These are phyloP conservation scores for Gouania willdenowi DNA, from an alignment of 2,797 vertebrate species.

Conservation along the genomic window DNA sequence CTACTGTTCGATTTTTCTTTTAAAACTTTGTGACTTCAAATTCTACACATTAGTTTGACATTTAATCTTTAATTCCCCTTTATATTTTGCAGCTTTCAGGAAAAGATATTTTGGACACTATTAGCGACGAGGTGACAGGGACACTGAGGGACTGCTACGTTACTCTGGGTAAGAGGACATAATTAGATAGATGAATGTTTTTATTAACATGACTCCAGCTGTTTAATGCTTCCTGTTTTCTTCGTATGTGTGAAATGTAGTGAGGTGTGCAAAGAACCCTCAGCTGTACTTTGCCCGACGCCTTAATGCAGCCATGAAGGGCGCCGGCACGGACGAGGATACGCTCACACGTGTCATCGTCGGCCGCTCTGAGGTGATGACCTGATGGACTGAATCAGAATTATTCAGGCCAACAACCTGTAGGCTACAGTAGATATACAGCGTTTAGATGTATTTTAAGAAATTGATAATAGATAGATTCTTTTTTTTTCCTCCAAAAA, in stretches of 20 bases:
- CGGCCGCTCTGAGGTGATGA: slow-evolving; percentile 76
- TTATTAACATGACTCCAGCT: neutral
- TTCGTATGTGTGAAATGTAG: slow-evolving; percentile 44
- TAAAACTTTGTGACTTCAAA: no score
- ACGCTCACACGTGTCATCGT: slow-evolving; percentile 75
- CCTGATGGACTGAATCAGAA: no score
- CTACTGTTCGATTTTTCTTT: no score
- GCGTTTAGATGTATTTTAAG: no score
- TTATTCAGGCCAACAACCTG: no score
- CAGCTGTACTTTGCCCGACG: slow-evolving; percentile 79
- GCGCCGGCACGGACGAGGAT: slow-evolving; percentile 76
- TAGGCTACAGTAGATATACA: no score
- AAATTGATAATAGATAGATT: no score
- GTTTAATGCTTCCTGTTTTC: no score
- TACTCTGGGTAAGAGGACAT: slow-evolving; percentile 61
- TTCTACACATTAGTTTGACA: no score
- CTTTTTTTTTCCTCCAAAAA: no score
- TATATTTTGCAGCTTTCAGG: slow-evolving; percentile 68
- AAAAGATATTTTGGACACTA: slow-evolving; percentile 76
- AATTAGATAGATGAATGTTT: neutral
- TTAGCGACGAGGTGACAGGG: slow-evolving; percentile 72
- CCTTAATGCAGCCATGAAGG: slow-evolving; percentile 77
- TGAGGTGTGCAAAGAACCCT: slow-evolving; percentile 79
- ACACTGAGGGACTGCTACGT: slow-evolving; percentile 79
- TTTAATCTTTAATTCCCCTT: no score